These are phyloP conservation scores for Drosophila hawaiiensis DNA, from an alignment of 2,888 invertebrate genomes.

Conservation along the genomic window DNA sequence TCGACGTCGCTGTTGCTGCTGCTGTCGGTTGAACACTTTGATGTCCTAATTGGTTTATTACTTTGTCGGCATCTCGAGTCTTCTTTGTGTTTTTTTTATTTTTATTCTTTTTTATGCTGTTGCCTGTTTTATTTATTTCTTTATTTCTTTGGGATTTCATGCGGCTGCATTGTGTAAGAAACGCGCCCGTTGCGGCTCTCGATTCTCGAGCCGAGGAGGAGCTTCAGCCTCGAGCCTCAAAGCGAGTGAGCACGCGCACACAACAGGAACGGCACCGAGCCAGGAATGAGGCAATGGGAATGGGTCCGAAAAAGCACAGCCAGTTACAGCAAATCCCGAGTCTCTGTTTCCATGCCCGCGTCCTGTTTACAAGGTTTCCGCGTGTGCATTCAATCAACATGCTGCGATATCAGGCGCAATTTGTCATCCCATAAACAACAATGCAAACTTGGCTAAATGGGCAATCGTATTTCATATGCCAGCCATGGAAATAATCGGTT, in stretches of 20 bases:
- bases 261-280: slow-evolving; percentile 49
- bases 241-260: slow-evolving; percentile 75
- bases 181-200: slow-evolving; percentile 57
- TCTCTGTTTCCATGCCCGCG: neutral
- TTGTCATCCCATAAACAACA: slow-evolving; percentile 80
- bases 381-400: slow-evolving; percentile 81
- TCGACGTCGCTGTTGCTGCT: slow-evolving; percentile 54
- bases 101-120: slow-evolving; percentile 75
- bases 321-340: slow-evolving; percentile 17
- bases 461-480: slow-evolving; percentile 50
- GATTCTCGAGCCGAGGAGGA: slow-evolving; percentile 31
- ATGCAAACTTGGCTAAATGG: slow-evolving; percentile 67
- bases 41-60: slow-evolving; percentile 85
- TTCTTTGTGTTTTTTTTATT: slow-evolving; percentile 67
- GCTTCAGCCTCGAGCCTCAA: slow-evolving; percentile 46
- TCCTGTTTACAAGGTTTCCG: slow-evolving; percentile 67
- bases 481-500: slow-evolving; percentile 44
- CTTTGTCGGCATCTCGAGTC: slow-evolving; percentile 83
- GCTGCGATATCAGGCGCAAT: slow-evolving; percentile 79
- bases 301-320: slow-evolving; percentile 32
- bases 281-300: slow-evolving; percentile 25
- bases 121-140: slow-evolving; percentile 80
- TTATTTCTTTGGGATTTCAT: slow-evolving; percentile 74
- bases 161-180: slow-evolving; percentile 68
- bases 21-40: slow-evolving; percentile 83